A percentile compares a stretch with the other conserved stretches of the same genome.
Conservation (phyloP, 2,113 vertebrate genomes). For the Dromaius novaehollandiae region DNA sequence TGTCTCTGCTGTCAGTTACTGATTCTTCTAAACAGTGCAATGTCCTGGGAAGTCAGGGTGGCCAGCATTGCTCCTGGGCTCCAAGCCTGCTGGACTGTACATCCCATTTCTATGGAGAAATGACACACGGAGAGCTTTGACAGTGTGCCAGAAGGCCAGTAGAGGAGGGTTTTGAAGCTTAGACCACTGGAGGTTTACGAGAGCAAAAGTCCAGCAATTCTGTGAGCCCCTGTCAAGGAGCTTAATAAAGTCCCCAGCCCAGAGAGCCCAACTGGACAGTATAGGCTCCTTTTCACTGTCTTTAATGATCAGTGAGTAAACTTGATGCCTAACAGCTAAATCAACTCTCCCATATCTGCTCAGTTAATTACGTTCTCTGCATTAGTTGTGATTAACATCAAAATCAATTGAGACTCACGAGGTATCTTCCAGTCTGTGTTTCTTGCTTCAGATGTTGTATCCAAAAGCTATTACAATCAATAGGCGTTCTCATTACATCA, state of each 20-base stretch:
- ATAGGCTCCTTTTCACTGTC: not conserved
- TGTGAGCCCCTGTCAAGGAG: not conserved
- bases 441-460: not conserved
- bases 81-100: not conserved
- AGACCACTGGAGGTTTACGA: not conserved
- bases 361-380: not conserved
- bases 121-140: not conserved
- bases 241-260: not conserved
- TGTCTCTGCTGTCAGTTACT: not conserved
- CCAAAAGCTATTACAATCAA: not conserved
- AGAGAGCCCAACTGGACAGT: not conserved
- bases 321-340: not conserved
- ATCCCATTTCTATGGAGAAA: not conserved
- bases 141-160: not conserved
- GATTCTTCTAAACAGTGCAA: not conserved
- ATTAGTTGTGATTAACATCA: not conserved
- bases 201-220: not conserved
- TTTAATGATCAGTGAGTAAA: not conserved
- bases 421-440: not conserved
- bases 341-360: not conserved
- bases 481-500: not conserved
- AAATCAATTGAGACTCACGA: not conserved
- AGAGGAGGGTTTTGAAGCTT: not conserved
- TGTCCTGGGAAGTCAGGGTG: not conserved
- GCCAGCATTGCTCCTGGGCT: not conserved